Percentiles rank a stretch among this genome's conserved stretches.
These are phyloP conservation scores for Boulengeromyrus knoepffleri DNA, from an alignment of 2,113 vertebrate species.

Conservation along the genomic window DNA sequence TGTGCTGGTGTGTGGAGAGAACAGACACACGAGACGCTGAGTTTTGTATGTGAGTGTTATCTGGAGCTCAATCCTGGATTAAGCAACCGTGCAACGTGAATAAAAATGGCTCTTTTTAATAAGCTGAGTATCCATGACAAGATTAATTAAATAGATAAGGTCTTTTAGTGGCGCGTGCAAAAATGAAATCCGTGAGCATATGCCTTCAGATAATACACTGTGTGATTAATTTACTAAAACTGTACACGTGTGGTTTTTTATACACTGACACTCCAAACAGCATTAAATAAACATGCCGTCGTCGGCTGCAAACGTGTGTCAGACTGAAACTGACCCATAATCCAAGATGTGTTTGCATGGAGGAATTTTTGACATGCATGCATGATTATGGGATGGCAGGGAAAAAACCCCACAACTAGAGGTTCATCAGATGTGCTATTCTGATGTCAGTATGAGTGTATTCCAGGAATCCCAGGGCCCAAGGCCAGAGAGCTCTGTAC, in stretches of 20 bases:
- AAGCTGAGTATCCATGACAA: background rate
- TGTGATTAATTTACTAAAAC: background rate
- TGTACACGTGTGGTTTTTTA: background rate
- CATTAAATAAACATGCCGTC: background rate
- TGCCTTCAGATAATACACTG: background rate
- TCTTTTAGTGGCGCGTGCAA: background rate
- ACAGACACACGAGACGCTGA: background rate
- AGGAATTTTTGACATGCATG: background rate
- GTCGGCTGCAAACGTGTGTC: background rate
- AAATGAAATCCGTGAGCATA: background rate
- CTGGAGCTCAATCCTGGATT: background rate
- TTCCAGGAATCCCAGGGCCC: too few relatives aligned
- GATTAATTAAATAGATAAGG: background rate
- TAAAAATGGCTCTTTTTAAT: background rate
- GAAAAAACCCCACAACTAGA: background rate
- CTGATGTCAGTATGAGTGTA: too few relatives aligned
- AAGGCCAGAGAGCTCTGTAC: too few relatives aligned
- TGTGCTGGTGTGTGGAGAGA: background rate
- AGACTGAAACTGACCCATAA: background rate
- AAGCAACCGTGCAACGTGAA: background rate
- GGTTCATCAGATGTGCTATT: background rate
- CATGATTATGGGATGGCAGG: background rate
- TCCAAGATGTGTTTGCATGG: background rate
- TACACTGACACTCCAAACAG: background rate
- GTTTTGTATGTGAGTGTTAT: background rate